phyloP scores from a whole-genome alignment of 1,140 invertebrate species.

The Asobara japonica region DNA sequence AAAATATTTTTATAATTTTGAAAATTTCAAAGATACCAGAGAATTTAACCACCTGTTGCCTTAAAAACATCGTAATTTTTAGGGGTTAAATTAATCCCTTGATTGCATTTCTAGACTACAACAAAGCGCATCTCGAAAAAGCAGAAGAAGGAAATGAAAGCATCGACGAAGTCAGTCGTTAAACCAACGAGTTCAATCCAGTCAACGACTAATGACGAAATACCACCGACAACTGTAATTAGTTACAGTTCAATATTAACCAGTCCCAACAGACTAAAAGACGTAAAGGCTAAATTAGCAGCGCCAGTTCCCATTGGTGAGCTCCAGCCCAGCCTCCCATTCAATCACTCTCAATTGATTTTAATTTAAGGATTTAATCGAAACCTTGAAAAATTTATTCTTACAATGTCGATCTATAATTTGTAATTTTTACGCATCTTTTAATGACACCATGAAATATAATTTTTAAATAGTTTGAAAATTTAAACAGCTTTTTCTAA shows the following conservation, averaged over 20 bases:
- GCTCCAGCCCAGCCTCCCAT: constrained; percentile 23
- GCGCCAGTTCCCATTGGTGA: constrained; percentile 62
- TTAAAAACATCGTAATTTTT: too few species aligned
- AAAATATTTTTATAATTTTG: constrained; percentile 9
- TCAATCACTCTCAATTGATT: not conserved
- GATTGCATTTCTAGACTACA: constrained; percentile 34
- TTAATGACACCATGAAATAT: too few species aligned
- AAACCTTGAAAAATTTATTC: too few species aligned
- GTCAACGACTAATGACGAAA: constrained; percentile 35
- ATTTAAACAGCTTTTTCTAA: too few species aligned
- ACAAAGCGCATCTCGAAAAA: constrained; percentile 57
- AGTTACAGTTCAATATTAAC: constrained; percentile 60
- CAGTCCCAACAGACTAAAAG: constrained; percentile 61
- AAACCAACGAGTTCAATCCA: constrained; percentile 15
- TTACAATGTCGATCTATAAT: too few species aligned
- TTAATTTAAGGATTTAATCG: too few species aligned
- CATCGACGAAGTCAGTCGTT: constrained; percentile 29
- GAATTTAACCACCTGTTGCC: too few species aligned
- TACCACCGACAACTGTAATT: constrained; percentile 30
- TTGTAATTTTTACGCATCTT: too few species aligned
- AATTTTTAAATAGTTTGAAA: too few species aligned
- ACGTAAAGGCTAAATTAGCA: constrained; percentile 64
- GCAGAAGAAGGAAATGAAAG: constrained; percentile 50
- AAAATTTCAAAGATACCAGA: too few species aligned
- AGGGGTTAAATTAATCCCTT: not conserved